Evolutionary conservation across 2,888 invertebrate species (phyloP), one percentile per base, ranked within the genome.

Genomic region (Incurvaria masculella): DNA sequence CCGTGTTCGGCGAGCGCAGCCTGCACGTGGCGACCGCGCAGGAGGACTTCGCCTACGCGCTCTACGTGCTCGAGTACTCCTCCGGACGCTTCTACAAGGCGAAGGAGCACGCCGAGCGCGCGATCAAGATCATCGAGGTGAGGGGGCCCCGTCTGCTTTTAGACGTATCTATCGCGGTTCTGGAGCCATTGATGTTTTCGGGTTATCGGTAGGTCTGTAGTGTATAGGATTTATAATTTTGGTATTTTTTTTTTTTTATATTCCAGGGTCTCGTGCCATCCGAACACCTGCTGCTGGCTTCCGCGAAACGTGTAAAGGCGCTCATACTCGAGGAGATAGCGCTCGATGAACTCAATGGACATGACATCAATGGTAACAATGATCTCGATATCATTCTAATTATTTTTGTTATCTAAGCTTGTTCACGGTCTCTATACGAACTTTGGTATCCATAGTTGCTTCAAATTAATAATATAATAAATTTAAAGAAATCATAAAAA

Each of bases 251-350:
- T n/a, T n/a, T n/a, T n/a, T n/a, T 23, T 23, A 10, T 23, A 10
- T 57, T 59, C 0, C 64, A 79, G 79, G 83, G 85, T 57, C 75
- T 95, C 49, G 82, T 96, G 51, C 92, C 92, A 0, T 76, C 81
- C 4, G 88, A 94, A 60, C 94, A 96, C 65, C 69, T 96, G 48
- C 84, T 94, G 69, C 71, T 95, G 55, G 91, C 94, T 2, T 94
- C 94, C 2, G 93, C 93, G 1, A 92, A 92, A 64, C 84, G 94
- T 53, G 93, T 96, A 1, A 94, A 94, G 78, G 96, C 96, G 2
- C 79, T 97, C 51, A 91, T 97, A 46, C 69, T 96, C 27, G 96
- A 97, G 69, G 96, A 97, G 78, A 93, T 95, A 46, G 96, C 95
- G 0, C 82, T 96, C 27, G 94, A 95, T 72, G 88, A 86, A 57